Evolutionary conservation across 2,797 vertebrate genomes (phyloP).

Genomic region (Gouania willdenowi): DNA sequence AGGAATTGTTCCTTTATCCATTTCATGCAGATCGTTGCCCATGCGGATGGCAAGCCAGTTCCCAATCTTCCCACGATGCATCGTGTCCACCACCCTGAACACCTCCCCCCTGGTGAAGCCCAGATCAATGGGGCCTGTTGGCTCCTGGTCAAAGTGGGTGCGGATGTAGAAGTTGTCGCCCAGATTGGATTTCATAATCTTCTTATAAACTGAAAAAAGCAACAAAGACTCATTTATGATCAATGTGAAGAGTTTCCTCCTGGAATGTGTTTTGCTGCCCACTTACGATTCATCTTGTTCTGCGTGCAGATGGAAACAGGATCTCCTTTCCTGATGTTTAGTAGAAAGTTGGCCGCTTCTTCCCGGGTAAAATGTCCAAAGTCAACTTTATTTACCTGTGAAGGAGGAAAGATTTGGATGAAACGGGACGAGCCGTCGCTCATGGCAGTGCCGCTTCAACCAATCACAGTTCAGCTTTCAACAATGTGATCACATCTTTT

Average conservation of each 20-base stretch:
- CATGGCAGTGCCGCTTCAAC: no score
- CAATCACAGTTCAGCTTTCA: no score
- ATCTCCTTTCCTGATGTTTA: constrained; percentile 78
- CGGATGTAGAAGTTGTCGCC: constrained; percentile 95
- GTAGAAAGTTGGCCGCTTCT: constrained; percentile 87
- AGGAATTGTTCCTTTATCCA: constrained; percentile 91
- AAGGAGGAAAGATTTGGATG: no score
- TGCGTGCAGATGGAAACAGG: constrained; percentile 79
- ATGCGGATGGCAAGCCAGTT: constrained; percentile 88
- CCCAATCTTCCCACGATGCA: constrained; percentile 84
- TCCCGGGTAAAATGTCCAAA: constrained; percentile 89
- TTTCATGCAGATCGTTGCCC: constrained; percentile 86
- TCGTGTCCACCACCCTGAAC: constrained; percentile 92
- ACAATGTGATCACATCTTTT: no score
- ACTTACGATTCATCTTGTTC: constrained; percentile 93
- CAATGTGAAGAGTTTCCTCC: background rate
- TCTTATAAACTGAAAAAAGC: constrained; percentile 83
- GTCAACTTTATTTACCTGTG: constrained; percentile 85
- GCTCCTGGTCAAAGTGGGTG: constrained; percentile 90
- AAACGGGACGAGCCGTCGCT: no score
- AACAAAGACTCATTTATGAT: background rate
- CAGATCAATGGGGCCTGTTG: constrained; percentile 74
- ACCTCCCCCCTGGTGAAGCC: constrained; percentile 89
- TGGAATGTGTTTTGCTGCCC: background rate
- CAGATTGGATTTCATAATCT: constrained; percentile 84